A percentile compares a stretch with the other conserved stretches of the same genome.
Conservation (phyloP, 2,888 invertebrate species). For the Chrysopilus asiliformis region DNA sequence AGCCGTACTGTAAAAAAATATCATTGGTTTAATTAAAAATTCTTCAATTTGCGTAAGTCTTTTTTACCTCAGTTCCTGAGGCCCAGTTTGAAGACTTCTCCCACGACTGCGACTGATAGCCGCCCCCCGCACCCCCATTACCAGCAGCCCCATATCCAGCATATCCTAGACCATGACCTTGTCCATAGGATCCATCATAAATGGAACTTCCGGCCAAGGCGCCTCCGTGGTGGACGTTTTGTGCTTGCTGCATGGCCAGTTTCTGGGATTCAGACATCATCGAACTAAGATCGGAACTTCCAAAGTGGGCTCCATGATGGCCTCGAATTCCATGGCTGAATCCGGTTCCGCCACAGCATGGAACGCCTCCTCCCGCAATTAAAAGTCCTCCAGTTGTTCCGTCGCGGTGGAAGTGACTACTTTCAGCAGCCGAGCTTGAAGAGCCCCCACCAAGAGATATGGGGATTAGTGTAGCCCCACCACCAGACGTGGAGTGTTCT, state of each 20-base stretch:
- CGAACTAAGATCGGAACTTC: constrained; percentile 21
- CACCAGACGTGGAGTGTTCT: too few relatives aligned
- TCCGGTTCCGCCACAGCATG: neutral
- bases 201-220: constrained; percentile 21
- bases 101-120: constrained; percentile 31
- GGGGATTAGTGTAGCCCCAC: too few relatives aligned
- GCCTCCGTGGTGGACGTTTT: constrained; percentile 20
- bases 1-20: constrained; percentile 23
- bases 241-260: constrained; percentile 28
- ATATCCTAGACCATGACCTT: constrained; percentile 5
- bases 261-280: constrained; percentile 30
- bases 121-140: constrained; percentile 12
- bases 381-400: constrained; percentile 6
- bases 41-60: neutral
- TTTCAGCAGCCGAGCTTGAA: too few relatives aligned
- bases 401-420: neutral
- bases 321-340: constrained; percentile 3
- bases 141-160: constrained; percentile 10
- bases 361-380: constrained; percentile 16
- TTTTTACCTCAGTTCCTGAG: constrained; percentile 30
- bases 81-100: constrained; percentile 36
- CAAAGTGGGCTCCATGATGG: too few relatives aligned
- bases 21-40: constrained; percentile 1
- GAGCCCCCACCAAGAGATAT: too few relatives aligned
- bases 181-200: constrained; percentile 10